Base-by-base conservation (phyloP, 2,113 vertebrate genomes). In the Naja naja region DNA sequence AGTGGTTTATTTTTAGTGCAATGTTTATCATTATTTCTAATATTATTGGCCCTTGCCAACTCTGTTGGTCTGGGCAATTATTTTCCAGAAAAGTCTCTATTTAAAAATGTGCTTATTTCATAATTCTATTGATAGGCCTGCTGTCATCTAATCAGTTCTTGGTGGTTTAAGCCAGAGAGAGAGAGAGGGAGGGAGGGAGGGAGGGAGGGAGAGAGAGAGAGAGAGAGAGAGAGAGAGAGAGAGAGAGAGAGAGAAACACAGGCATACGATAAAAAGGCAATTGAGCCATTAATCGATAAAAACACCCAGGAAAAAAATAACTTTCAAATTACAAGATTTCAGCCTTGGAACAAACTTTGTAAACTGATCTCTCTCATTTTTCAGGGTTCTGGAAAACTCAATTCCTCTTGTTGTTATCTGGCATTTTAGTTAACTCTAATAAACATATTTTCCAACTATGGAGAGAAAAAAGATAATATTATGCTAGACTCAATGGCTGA, bases 141-240 rank as follows among this genome's bases (percentile, higher is more conserved):
- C 18, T 81, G 69, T 81, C 34, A 81, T 22, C 34, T 39, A 81
- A 81, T 81, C 69, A 39, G 43, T 81, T 81, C n/a, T 81, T 39
- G 69, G n/a, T 0, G 1, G 69, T 81, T 81, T 39, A 81, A 39
- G n/a, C 14, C 14, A 69, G 14, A 34, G 5, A 81, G 25, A n/a
- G 1, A 58, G 2, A 23, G 12, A 16, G 14, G 1, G 14, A 9
- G 14, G 14, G 14, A 4, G 3, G 14, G 16, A 4, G 12, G 14
- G 14, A 54, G 53, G 14, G 12, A 53, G 52, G 11, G 12, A 53
- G 52, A 11, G 10, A 22, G 55, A 55, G 18, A 56, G 55, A 60
- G 9, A 11, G 11, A 64, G 9, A 60, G 3, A n/a, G 0, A 39
- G 52, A 52, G 12, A 53, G 52, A 11, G 10, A 22, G 55, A 55